Percentiles rank a stretch among this genome's conserved stretches.
Conservation (phyloP, 2,113 vertebrate species). For the Nyctibius bracteatus region DNA sequence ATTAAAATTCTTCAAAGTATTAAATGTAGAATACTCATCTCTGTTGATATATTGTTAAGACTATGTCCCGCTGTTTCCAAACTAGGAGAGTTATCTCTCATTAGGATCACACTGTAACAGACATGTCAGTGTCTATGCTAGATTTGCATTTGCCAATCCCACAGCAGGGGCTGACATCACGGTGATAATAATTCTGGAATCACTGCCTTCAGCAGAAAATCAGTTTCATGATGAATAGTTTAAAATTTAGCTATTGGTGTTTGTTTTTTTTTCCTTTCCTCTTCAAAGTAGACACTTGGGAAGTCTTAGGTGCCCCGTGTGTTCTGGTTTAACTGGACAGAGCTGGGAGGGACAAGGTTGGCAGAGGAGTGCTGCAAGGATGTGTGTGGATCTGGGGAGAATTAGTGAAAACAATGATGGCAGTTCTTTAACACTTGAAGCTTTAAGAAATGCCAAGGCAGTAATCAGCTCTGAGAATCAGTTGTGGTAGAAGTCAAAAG, state of each 20-base stretch:
- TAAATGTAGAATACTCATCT: neutral
- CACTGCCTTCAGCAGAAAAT: neutral
- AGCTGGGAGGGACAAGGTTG: neutral
- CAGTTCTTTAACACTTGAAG: neutral
- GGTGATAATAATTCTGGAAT: neutral
- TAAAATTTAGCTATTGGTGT: neutral
- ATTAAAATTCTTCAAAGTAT: neutral
- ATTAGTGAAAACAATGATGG: neutral
- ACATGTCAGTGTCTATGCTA: neutral
- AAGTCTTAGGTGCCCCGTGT: neutral
- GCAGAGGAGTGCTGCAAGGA: neutral
- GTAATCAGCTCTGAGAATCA: neutral
- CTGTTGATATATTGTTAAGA: neutral
- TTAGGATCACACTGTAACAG: neutral
- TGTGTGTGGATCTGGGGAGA: neutral
- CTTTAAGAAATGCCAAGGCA: neutral
- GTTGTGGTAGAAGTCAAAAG: neutral
- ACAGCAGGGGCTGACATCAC: neutral
- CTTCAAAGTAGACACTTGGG: neutral
- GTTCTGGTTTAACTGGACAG: neutral
- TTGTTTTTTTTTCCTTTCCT: neutral
- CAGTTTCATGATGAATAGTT: neutral
- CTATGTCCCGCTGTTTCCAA: neutral
- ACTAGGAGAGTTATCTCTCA: neutral
- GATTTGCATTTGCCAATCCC: neutral